Evolutionary conservation across 2,113 vertebrate species (phyloP).

Genomic region (Pelecanoides urinatrix): DNA sequence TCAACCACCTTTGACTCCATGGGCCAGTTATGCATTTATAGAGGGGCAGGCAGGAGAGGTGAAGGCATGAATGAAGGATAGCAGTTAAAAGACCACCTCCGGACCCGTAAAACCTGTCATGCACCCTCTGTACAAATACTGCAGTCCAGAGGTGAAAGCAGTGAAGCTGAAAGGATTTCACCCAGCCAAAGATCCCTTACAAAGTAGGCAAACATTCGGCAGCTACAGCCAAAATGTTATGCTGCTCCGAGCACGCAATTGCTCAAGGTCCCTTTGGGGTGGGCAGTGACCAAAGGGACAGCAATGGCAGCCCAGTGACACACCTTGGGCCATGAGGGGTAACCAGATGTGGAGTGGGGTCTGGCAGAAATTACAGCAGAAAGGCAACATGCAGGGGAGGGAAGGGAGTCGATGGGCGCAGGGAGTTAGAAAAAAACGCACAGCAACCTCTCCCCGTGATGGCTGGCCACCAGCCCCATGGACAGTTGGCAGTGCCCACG

Average conservation of each 20-base stretch:
- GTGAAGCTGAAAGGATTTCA: background rate
- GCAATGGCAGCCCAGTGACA: background rate
- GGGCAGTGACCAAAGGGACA: background rate
- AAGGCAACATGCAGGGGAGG: background rate
- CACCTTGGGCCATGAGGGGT: background rate
- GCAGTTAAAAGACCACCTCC: background rate
- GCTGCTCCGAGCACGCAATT: background rate
- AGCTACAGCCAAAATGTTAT: background rate
- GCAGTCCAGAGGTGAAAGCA: background rate
- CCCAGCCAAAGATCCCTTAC: background rate
- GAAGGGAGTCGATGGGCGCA: background rate
- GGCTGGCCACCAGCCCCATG: background rate
- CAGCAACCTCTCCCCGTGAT: background rate
- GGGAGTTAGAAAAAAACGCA: background rate
- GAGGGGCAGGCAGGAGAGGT: background rate
- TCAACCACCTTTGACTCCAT: background rate
- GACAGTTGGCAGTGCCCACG: fast-evolving
- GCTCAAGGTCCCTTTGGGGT: background rate
- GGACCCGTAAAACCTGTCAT: background rate
- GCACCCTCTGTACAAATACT: background rate
- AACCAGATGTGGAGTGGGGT: background rate
- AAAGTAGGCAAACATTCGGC: background rate
- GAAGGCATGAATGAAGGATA: background rate
- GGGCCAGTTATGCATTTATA: background rate
- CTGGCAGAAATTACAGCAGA: background rate